Evolutionary conservation across 2,888 invertebrate genomes (phyloP).

Genomic region (Ctena decussata): DNA sequence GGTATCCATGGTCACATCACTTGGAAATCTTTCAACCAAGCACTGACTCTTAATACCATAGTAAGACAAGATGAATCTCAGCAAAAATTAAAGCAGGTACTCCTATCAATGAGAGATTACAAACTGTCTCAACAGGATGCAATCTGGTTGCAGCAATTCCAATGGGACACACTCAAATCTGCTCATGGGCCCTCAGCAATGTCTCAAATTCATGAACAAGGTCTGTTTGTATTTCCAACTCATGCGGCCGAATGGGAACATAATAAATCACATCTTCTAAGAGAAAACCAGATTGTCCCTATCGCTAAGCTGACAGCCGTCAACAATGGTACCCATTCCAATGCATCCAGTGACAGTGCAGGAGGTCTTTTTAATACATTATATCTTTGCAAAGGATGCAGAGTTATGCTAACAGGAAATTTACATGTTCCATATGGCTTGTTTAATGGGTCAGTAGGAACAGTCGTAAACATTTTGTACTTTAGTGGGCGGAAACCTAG

Average conservation of each 20-base stretch:
- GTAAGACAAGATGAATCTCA: constrained; percentile 33
- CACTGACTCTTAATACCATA: constrained; percentile 34
- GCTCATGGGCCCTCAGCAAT: constrained; percentile 25
- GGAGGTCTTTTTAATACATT: neutral
- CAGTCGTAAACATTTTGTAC: constrained; percentile 6
- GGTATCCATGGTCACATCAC: neutral
- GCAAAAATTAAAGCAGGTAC: neutral
- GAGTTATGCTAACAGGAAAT: neutral
- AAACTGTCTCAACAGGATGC: constrained; percentile 25
- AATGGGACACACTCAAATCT: constrained; percentile 27
- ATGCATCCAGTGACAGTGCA: neutral
- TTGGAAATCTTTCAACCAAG: neutral
- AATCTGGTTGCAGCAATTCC: constrained; percentile 50
- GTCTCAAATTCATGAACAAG: constrained; percentile 12
- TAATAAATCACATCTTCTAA: neutral
- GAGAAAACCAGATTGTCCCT: neutral
- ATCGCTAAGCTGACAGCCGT: neutral
- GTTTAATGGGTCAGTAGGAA: constrained; percentile 39
- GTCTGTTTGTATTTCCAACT: constrained; percentile 54
- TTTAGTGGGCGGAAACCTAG: neutral
- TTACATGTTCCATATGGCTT: neutral
- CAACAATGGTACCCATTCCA: neutral
- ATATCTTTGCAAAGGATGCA: neutral
- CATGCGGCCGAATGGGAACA: constrained; percentile 44
- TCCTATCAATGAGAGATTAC: constrained; percentile 16